Evolutionary conservation across 2,113 vertebrate species (phyloP).

Genomic region (Acanthochromis polyacanthus): DNA sequence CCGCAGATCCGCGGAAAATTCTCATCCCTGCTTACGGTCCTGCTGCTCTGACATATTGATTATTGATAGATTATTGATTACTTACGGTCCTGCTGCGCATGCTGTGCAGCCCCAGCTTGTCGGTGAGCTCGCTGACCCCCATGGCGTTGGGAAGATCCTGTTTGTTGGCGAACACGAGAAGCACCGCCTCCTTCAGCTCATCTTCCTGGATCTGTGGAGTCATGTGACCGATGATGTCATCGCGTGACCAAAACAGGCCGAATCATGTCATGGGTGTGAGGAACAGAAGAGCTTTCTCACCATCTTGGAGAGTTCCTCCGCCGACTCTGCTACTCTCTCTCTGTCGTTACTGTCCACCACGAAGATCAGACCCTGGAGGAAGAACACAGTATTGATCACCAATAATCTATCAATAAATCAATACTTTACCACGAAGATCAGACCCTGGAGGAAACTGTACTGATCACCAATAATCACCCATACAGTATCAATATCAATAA

Average conservation of each 20-base stretch:
- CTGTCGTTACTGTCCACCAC: slow-evolving; percentile 95
- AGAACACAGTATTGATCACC: not conserved
- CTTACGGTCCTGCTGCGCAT: slow-evolving; percentile 88
- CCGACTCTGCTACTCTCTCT: slow-evolving; percentile 89
- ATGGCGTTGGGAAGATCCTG: slow-evolving; percentile 94
- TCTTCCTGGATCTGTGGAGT: slow-evolving; percentile 87
- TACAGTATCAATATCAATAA: no score
- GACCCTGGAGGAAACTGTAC: slow-evolving; percentile 79
- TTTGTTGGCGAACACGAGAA: slow-evolving; percentile 94
- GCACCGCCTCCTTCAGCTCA: slow-evolving; percentile 88
- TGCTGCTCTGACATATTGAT: no score
- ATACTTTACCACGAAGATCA: slow-evolving; percentile 96
- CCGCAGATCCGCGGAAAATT: no score
- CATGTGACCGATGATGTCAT: slow-evolving; percentile 27
- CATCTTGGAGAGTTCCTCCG: slow-evolving; percentile 91
- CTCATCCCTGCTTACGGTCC: no score
- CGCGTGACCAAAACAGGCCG: no score
- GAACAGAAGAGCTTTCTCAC: slow-evolving; percentile 62
- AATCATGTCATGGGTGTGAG: no score
- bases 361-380: slow-evolving; percentile 90
- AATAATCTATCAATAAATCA: no score
- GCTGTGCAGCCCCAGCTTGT: slow-evolving; percentile 89
- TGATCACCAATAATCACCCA: not conserved
- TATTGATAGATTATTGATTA: no score
- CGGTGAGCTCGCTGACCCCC: slow-evolving; percentile 88